Conservation (phyloP, 1,140 invertebrate species). For the Drosophila azteca region DNA sequence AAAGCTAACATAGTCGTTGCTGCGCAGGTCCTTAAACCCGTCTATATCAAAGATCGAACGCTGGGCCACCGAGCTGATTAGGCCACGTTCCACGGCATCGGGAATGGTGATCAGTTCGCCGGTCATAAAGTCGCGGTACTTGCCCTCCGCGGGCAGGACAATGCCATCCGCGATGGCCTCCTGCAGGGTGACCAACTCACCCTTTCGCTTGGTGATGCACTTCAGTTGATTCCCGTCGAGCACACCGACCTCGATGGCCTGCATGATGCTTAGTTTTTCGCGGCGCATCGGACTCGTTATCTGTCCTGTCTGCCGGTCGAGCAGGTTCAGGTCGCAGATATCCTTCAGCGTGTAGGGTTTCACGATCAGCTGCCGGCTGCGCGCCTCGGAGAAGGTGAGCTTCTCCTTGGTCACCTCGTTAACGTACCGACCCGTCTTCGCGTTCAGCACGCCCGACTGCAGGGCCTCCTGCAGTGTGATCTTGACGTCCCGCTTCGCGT, state of each 20-base stretch:
- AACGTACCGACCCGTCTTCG: slow-evolving; percentile 91
- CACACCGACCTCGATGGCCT: slow-evolving; percentile 93
- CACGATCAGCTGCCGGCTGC: slow-evolving; percentile 90
- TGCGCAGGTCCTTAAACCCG: slow-evolving; percentile 93
- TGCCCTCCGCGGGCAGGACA: slow-evolving; percentile 89
- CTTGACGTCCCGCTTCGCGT: slow-evolving; percentile 90
- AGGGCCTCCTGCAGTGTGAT: slow-evolving; percentile 93
- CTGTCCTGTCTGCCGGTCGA: slow-evolving; percentile 88
- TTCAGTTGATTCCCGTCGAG: slow-evolving; percentile 92
- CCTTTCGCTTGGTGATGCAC: slow-evolving; percentile 92
- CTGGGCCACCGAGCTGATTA: slow-evolving; percentile 94
- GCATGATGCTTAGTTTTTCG: slow-evolving; percentile 90
- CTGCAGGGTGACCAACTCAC: slow-evolving; percentile 91
- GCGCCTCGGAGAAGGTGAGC: slow-evolving; percentile 91
- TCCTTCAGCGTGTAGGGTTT: slow-evolving; percentile 96
- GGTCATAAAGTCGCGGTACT: slow-evolving; percentile 89
- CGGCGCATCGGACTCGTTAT: slow-evolving; percentile 92
- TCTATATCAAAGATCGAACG: slow-evolving; percentile 96
- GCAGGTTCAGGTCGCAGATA: slow-evolving; percentile 90
- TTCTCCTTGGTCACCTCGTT: slow-evolving; percentile 90
- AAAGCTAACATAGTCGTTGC: slow-evolving; percentile 92
- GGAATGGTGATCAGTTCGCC: slow-evolving; percentile 89
- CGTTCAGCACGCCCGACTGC: slow-evolving; percentile 89
- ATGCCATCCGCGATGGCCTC: slow-evolving; percentile 93
- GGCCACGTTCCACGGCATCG: slow-evolving; percentile 93